Conservation (phyloP, 2,888 invertebrate species). For the Gastracanthus pulcherrimus region DNA sequence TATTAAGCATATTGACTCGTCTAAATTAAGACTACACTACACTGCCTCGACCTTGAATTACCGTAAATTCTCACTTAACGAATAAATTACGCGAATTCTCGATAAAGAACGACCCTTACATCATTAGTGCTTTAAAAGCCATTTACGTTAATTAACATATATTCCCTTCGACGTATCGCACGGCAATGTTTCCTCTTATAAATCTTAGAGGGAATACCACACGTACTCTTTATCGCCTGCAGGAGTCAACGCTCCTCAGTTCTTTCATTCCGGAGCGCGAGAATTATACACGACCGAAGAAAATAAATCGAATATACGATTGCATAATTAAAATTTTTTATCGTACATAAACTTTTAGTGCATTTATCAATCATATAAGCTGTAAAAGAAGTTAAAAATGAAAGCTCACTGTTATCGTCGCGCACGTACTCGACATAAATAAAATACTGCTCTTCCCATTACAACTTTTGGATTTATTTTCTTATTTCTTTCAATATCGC, state of each 20-base stretch:
- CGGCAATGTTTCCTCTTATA: slow-evolving; percentile 12
- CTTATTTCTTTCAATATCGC: no score
- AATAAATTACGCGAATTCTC: slow-evolving; percentile 27
- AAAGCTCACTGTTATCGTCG: no score
- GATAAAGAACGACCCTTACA: slow-evolving; percentile 25
- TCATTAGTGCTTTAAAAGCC: slow-evolving; percentile 42
- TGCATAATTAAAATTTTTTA: slow-evolving; percentile 30
- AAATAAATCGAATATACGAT: neutral
- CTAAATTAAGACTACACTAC: neutral
- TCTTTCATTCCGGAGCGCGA: neutral
- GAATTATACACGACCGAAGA: neutral
- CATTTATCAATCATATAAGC: no score
- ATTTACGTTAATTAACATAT: slow-evolving; percentile 48
- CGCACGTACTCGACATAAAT: neutral
- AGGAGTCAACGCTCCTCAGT: slow-evolving; percentile 11
- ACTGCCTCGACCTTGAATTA: slow-evolving; percentile 2
- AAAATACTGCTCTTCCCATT: no score
- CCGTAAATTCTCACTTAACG: slow-evolving; percentile 2
- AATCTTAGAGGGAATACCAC: neutral
- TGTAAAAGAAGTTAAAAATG: no score
- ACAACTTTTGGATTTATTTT: no score
- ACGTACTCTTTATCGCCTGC: neutral
- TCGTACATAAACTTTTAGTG: neutral
- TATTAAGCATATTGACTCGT: neutral
- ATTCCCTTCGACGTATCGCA: slow-evolving; percentile 18